A percentile compares a stretch with the other conserved stretches of the same genome.
Conservation (phyloP, 2,797 vertebrate species). For the Fistularia tabacaria region DNA sequence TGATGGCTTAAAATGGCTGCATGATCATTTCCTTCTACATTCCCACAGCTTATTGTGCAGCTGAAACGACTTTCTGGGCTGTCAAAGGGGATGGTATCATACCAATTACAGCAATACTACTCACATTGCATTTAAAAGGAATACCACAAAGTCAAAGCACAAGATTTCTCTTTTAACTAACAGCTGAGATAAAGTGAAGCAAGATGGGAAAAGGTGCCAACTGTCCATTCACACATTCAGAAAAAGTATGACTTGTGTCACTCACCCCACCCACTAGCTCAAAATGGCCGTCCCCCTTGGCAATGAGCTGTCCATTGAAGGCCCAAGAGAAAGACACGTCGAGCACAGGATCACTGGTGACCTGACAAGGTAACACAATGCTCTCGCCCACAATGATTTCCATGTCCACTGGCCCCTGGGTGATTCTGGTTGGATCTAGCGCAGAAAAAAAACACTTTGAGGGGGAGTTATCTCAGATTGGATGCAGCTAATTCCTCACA, state of each 20-base stretch:
- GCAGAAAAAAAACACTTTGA: slow-evolving; percentile 8
- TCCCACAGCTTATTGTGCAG: slow-evolving; percentile 6
- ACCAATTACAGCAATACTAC: slow-evolving; percentile 18
- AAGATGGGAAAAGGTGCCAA: slow-evolving; percentile 50
- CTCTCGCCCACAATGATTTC: slow-evolving; percentile 95
- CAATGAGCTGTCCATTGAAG: slow-evolving; percentile 85
- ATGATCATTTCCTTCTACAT: slow-evolving; percentile 26
- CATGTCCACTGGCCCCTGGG: slow-evolving; percentile 85
- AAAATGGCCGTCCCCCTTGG: slow-evolving; percentile 85
- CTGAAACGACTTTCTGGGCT: slow-evolving; percentile 21
- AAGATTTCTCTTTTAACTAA: slow-evolving; percentile 50
- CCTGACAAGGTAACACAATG: slow-evolving; percentile 90
- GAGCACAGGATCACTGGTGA: slow-evolving; percentile 85
- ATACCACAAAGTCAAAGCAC: slow-evolving; percentile 35
- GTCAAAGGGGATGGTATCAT: slow-evolving; percentile 19
- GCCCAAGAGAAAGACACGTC: slow-evolving; percentile 93
- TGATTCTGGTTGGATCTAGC: slow-evolving; percentile 90
- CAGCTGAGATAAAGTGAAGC: slow-evolving; percentile 39
- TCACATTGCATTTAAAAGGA: slow-evolving; percentile 27
- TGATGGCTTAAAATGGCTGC: slow-evolving; percentile 18
- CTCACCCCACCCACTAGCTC: slow-evolving; percentile 94
- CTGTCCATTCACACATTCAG: slow-evolving; percentile 48
- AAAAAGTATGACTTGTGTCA: slow-evolving; percentile 34
- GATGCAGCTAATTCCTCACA: slow-evolving; percentile 10
- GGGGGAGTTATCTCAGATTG: slow-evolving; percentile 11